Base-by-base conservation (phyloP, 2,888 invertebrate genomes). In the Stramonita haemastoma region DNA sequence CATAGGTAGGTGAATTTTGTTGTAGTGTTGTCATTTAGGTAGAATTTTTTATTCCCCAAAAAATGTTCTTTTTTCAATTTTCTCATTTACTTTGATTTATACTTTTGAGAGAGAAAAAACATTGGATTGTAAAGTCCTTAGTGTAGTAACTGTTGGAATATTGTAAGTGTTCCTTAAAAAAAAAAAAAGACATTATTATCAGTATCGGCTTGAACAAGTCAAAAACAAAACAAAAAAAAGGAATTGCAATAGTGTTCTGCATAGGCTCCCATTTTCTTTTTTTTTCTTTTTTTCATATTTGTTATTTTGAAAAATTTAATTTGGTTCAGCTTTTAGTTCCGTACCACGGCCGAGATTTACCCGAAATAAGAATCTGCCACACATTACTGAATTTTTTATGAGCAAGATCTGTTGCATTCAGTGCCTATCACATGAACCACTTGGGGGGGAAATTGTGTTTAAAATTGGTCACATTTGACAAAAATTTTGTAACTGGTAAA, bases 1-100 rank as follows among this genome's bases (percentile, higher is more conserved):
- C 79, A 15, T 79, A 79, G 79, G 79, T 79, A 79, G 79, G 79
- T 79, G 73, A n/a, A 73, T 79, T 34, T 32, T 15, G 22, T 34
- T 34, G 29, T 4, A 79, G 11, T 79, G 29, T 15, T n/a, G n/a
- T 73, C 22, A 22, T 60, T 22, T 60, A 19, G 60, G 60, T 60
- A 19, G 15, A 22, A 15, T 22, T 60, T 15, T 60, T 19, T 15
- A 1, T 15, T 15, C 19, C 22, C 2, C n/a, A n/a, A n/a, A n/a
- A 15, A 60, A 22, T 60, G 4, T 60, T 19, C 15, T 8, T 19
- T 17, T 60, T 15, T 22, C 22, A 60, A 19, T 8, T 22, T 1
- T 22, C n/a, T 26, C 73, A n/a, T 8, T 2, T 73, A 73, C 13
- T 22, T 73, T 73, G 22, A 8, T 11, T 22, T 73, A n/a, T n/a